These are phyloP conservation scores for Xenus cinereus DNA, from an alignment of 2,113 vertebrate genomes.

Conservation along the genomic window DNA sequence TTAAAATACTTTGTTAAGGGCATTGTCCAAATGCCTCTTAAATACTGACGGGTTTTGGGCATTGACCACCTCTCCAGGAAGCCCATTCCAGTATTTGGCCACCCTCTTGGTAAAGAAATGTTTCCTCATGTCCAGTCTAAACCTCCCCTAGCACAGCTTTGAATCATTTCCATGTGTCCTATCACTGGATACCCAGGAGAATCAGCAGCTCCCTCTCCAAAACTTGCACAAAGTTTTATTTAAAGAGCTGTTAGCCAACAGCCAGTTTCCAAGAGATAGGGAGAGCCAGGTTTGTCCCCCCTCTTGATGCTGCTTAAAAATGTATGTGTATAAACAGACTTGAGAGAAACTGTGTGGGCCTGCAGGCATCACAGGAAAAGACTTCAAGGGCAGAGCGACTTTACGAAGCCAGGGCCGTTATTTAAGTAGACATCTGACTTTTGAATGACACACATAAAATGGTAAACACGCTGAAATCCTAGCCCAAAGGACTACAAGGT, in stretches of 20 bases:
- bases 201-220: not conserved
- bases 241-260: not conserved
- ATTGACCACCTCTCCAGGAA: not conserved
- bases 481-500: not conserved
- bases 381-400: not conserved
- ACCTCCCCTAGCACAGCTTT: not conserved
- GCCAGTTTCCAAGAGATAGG: not conserved
- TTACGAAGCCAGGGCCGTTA: not conserved
- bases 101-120: not conserved
- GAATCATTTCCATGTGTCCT: rapidly evolving
- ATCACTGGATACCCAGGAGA: not conserved
- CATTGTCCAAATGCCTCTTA: not conserved
- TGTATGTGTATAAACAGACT: not conserved
- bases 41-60: not conserved
- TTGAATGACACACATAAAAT: not conserved
- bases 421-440: not conserved
- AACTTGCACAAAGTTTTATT: not conserved
- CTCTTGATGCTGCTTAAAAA: not conserved
- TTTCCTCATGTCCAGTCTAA: not conserved
- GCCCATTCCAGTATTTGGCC: not conserved
- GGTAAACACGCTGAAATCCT: not conserved
- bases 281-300: not conserved
- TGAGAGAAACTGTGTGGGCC: not conserved
- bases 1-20: not conserved
- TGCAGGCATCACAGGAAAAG: not conserved